Base-by-base conservation (phyloP, 1,140 invertebrate genomes). In the Zelostemma sp. region DNA sequence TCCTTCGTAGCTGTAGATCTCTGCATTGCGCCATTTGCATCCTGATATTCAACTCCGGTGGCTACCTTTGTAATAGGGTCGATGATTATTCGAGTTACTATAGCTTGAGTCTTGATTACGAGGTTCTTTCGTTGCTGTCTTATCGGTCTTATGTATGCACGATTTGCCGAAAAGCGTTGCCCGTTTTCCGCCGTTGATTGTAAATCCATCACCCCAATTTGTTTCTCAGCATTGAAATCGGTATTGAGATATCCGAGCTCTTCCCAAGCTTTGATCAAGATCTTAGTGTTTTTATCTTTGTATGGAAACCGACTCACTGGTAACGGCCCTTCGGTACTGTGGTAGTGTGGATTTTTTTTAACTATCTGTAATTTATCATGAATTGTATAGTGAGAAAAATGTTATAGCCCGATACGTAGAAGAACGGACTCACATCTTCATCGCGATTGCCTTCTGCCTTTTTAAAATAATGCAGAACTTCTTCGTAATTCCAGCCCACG, bases 41-140 rank as follows among this genome's bases (percentile, higher is more conserved):
- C 79, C 5, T 68, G 46, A 66, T 90, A 91, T 74, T 90, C 88
- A 1, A 95, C 88, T 1, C 93, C 93, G 47, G 87, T 86, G 0
- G 93, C 93, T 40, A 80, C 80, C 76, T 92, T 93, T 1, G 88
- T 89, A 6, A 82, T 60, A 0, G 84, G 85, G 82, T 96, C 90
- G 69, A 96, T 92, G 0, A 95, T 76, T 1, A 96, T 77, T 74
- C 89, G 89, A 0, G 88, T 92, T 0, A 90, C 93, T 45, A 91
- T 88, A 0, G 93, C 88, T 53, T 91, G 87, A 0, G 89, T 92
- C 18, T 90, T 80, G 1, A 95, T 87, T 45, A 87, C 85, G 16
- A 97, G 82, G 81, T 97, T 97, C 0, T 78, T 77, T 25, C 94
- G 81, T 58, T 89, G 88, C 12, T 88, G 74, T 28, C 91, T 82